Base-by-base conservation (phyloP, 2,888 invertebrate species). In the Cantharis rufa region DNA sequence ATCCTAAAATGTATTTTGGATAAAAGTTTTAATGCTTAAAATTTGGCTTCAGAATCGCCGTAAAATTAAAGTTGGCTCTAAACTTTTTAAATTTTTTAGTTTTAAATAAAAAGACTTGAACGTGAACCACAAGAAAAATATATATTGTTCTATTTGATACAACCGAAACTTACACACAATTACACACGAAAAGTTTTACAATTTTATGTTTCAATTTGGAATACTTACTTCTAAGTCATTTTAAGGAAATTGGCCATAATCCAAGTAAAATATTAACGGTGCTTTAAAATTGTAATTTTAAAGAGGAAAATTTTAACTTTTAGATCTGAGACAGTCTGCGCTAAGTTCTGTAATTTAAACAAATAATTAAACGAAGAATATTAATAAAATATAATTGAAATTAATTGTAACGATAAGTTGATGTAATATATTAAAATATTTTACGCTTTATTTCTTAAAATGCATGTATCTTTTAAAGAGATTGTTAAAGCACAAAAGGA, bases 121-220 rank as follows among this genome's bases (percentile, higher is more conserved):
- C 61, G 61, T 69, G 61, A 74, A 70, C 70, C 74, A 48, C 64
- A 75, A 77, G 71, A 74, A 77, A 48, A 48, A 71, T 73, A 77
- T 71, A 21, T 48, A 62, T 69, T 70, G 68, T 64, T 72, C 63
- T 48, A 70, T 74, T 68, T 64, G 61, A 66, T 24, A 74, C 27
- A 77, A 69, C 69, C 71, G 61, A 61, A 72, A 71, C 74, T 78
- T 68, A 70, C 77, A 75, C 71, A 72, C 77, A 75, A 78, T 78
- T 78, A 78, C 74, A 66, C 77, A 28, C 69, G 15, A 62, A 78
- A 74, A 72, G 64, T 75, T 74, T 75, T 66, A 28, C 69, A 72
- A 75, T 63, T 78, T 78, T 48, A 71, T 71, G 74, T 74, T 74
- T 77, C 74, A 77, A 71, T 74, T 74, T 77, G 63, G 70, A 74